A percentile compares a stretch with the other conserved stretches of the same genome.
phyloP scores from a whole-genome alignment of 2,888 invertebrate species.

The Spilosoma lubricipeda region DNA sequence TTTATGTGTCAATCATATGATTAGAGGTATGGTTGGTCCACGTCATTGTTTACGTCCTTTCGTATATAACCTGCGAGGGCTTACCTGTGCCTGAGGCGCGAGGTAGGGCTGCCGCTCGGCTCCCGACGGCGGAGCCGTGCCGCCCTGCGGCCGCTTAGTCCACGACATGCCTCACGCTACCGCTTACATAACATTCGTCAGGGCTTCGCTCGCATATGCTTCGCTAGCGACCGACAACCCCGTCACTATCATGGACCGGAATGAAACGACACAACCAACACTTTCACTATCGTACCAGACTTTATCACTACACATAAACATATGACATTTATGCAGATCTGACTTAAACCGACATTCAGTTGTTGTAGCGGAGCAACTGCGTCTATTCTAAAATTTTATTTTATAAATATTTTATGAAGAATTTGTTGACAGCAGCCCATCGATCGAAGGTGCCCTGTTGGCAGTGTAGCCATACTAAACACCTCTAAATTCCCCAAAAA shows the following conservation, averaged over 20 bases:
- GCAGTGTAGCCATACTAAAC: constrained; percentile 76
- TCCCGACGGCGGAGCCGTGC: constrained; percentile 61
- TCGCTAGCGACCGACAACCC: constrained; percentile 66
- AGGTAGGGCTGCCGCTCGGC: constrained; percentile 69
- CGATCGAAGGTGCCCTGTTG: constrained; percentile 87
- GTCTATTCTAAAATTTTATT: constrained; percentile 55
- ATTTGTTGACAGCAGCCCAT: constrained; percentile 82
- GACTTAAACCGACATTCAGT: constrained; percentile 22
- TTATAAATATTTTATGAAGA: constrained; percentile 68
- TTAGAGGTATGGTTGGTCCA: constrained; percentile 61
- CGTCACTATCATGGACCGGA: constrained; percentile 75
- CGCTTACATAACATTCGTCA: constrained; percentile 83
- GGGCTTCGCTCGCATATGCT: constrained; percentile 75
- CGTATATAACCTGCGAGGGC: constrained; percentile 66
- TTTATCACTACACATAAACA: constrained; percentile 35
- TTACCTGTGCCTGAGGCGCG: constrained; percentile 79
- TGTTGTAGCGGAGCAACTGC: constrained; percentile 37
- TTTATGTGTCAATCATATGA: constrained; percentile 61
- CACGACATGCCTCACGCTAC: constrained; percentile 79
- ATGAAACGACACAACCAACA: constrained; percentile 62
- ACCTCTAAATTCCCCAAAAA: constrained; percentile 10
- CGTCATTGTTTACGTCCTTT: constrained; percentile 80
- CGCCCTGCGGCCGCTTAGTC: constrained; percentile 77
- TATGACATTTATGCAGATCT: constrained; percentile 27
- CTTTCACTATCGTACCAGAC: constrained; percentile 73